Conservation (phyloP, 2,113 vertebrate species). For the Anguilla rostrata region DNA sequence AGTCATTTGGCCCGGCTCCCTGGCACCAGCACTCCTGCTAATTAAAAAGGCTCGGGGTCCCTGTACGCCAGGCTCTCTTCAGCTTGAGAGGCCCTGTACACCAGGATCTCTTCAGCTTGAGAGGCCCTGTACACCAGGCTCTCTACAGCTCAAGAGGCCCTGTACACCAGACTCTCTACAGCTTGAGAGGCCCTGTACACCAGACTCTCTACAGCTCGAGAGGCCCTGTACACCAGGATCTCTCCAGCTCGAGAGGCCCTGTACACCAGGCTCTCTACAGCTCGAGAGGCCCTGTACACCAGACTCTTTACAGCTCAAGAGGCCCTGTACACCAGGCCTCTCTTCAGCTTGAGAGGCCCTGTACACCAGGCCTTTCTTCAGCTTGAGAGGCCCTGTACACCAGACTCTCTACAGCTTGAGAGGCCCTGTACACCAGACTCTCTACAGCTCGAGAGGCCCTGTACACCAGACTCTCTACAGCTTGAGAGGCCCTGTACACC, state of each 20-base stretch:
- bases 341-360: neutral
- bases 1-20: neutral
- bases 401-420: no score
- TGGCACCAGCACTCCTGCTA: neutral
- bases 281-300: neutral
- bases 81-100: no score
- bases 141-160: neutral
- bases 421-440: neutral
- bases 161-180: neutral
- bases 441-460: neutral
- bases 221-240: neutral
- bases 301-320: neutral
- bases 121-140: no score
- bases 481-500: no score
- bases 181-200: neutral
- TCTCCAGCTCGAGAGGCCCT: neutral
- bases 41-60: neutral
- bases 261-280: no score
- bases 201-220: neutral
- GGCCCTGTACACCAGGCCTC: neutral
- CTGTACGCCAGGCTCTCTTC: no score
- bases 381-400: no score
- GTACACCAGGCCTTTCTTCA: no score
- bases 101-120: no score
- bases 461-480: no score